phyloP scores from a whole-genome alignment of 2,797 vertebrate genomes.

The Coreius guichenoti region DNA sequence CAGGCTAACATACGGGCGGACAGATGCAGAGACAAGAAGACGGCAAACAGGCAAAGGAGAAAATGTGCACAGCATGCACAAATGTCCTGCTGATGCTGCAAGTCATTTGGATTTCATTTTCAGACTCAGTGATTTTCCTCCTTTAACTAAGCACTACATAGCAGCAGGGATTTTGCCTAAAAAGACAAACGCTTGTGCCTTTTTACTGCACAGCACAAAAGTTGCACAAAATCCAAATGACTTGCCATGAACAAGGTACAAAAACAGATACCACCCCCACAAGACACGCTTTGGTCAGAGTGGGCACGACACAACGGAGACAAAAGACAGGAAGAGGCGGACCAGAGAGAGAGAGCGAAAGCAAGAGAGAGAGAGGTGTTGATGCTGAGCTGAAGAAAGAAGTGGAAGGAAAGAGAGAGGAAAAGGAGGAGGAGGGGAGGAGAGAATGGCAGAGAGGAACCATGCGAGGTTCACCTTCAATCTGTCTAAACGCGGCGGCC shows the following conservation, averaged over 20 bases:
- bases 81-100: slow-evolving; percentile 69
- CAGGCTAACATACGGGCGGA: slow-evolving; percentile 62
- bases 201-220: background rate
- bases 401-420: slow-evolving; percentile 44
- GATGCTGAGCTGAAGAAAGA: slow-evolving; percentile 57
- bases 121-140: slow-evolving; percentile 13
- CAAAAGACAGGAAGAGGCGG: slow-evolving; percentile 44
- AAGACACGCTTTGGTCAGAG: slow-evolving; percentile 54
- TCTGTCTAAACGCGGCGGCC: slow-evolving; percentile 88
- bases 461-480: slow-evolving; percentile 94
- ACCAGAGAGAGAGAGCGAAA: slow-evolving; percentile 60
- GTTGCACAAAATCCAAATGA: slow-evolving; percentile 69
- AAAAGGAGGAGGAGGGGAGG: slow-evolving; percentile 34
- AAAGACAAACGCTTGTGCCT: background rate
- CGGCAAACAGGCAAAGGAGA: slow-evolving; percentile 62
- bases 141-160: background rate
- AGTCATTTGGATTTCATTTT: slow-evolving; percentile 63
- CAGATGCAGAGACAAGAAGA: slow-evolving; percentile 45
- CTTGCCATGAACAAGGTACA: slow-evolving; percentile 64
- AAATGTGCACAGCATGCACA: slow-evolving; percentile 69
- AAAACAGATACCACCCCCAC: slow-evolving; percentile 41
- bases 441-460: slow-evolving; percentile 78
- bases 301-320: slow-evolving; percentile 51
- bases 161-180: background rate
- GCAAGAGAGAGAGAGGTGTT: slow-evolving; percentile 24